These are phyloP conservation scores for Myopa testacea DNA, from an alignment of 2,888 invertebrate genomes.

Conservation along the genomic window DNA sequence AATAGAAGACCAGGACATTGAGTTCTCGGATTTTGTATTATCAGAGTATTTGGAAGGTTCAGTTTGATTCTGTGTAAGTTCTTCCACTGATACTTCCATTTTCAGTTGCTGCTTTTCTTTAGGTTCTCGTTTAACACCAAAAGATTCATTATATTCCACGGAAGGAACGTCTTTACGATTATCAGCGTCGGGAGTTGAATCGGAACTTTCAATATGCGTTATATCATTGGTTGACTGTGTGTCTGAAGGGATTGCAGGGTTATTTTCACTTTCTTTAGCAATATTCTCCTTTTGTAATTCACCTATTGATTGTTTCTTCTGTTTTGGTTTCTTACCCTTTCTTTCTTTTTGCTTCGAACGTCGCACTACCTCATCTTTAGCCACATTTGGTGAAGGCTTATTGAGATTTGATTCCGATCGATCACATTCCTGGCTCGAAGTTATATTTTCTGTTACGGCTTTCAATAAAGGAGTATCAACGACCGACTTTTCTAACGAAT, in stretches of 20 bases:
- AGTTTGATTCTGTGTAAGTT: background rate
- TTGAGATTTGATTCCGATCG: background rate
- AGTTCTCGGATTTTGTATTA: slow-evolving; percentile 3
- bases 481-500: no score
- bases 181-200: background rate
- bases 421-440: background rate
- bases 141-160: background rate
- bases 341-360: slow-evolving; percentile 2
- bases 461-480: background rate
- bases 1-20: slow-evolving; percentile 38
- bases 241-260: no score
- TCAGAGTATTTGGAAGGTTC: background rate
- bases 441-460: background rate
- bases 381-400: background rate
- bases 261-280: background rate
- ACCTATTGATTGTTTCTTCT: background rate
- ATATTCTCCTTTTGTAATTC: background rate
- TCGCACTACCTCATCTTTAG: background rate
- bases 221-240: background rate
- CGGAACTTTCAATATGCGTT: background rate
- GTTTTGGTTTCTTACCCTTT: slow-evolving; percentile 1
- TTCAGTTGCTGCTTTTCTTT: slow-evolving; percentile 31
- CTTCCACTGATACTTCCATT: slow-evolving; percentile 1
- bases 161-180: background rate
- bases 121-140: slow-evolving; percentile 6